Evolutionary conservation across 2,888 invertebrate species (phyloP).

Genomic region (Eupeodes luniger): DNA sequence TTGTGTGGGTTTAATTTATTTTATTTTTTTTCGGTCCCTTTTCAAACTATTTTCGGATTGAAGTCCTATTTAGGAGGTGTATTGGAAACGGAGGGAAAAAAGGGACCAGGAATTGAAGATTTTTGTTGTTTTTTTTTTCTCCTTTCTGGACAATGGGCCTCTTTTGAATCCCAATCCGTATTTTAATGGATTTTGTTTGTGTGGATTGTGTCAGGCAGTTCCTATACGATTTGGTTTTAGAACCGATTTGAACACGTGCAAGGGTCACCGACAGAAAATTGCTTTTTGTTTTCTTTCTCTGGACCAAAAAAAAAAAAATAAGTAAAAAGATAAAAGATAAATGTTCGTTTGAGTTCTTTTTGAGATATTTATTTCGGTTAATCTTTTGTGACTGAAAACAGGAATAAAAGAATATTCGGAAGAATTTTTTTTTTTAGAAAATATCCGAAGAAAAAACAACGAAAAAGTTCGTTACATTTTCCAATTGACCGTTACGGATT

Average conservation of each 20-base stretch:
- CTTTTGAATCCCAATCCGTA: slow-evolving; percentile 60
- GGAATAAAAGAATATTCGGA: slow-evolving; percentile 38
- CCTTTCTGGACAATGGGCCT: slow-evolving; percentile 59
- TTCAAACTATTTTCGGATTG: slow-evolving; percentile 51
- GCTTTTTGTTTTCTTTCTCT: slow-evolving; percentile 39
- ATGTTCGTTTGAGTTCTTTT: slow-evolving; percentile 43
- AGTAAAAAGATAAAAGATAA: slow-evolving; percentile 58
- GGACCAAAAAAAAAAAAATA: slow-evolving; percentile 60
- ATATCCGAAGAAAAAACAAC: slow-evolving; percentile 2
- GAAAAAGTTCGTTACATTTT: slow-evolving; percentile 68
- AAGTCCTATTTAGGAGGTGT: slow-evolving; percentile 30
- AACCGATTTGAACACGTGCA: slow-evolving; percentile 75
- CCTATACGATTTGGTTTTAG: slow-evolving; percentile 65
- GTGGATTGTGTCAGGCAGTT: slow-evolving; percentile 11
- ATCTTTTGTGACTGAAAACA: slow-evolving; percentile 46
- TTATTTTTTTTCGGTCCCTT: slow-evolving; percentile 43
- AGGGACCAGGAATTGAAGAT: slow-evolving; percentile 19
- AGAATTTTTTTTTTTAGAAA: slow-evolving; percentile 34
- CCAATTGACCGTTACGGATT: slow-evolving; percentile 65
- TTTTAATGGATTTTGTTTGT: slow-evolving; percentile 72
- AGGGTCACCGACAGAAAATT: slow-evolving; percentile 61
- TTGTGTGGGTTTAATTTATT: slow-evolving; percentile 65
- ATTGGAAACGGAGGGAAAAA: not conserved
- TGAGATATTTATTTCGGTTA: slow-evolving; percentile 62
- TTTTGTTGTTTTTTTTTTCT: slow-evolving; percentile 20